Conservation (phyloP, 1,140 invertebrate species). For the Grapholita molesta region DNA sequence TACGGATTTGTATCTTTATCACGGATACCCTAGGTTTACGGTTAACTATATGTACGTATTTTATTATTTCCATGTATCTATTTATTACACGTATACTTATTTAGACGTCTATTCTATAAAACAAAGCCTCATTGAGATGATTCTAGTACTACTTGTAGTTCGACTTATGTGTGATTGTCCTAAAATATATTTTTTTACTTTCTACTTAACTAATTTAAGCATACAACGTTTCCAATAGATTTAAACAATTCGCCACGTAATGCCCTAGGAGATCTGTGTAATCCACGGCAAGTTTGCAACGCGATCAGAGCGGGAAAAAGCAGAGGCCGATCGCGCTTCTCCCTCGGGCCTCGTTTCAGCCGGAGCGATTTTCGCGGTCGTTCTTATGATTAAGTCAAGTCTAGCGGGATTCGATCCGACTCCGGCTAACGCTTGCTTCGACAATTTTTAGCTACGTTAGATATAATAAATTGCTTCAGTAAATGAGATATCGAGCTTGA, state of each 20-base stretch:
- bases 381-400: constrained; percentile 24
- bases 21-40: no score
- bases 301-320: constrained; percentile 8
- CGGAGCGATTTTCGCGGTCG: constrained; percentile 18
- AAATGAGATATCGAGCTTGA: constrained; percentile 14
- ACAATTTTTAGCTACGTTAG: constrained; percentile 18
- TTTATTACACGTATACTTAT: no score
- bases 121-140: no score
- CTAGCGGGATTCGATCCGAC: constrained; percentile 14
- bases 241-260: neutral
- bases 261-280: constrained; percentile 11
- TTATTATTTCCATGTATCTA: no score
- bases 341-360: constrained; percentile 17
- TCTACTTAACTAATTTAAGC: no score
- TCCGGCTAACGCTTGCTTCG: constrained; percentile 18
- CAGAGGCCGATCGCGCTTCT: constrained; percentile 1
- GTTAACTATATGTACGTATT: no score
- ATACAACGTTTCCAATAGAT: neutral
- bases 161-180: no score
- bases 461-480: constrained; percentile 14
- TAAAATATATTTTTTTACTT: neutral
- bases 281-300: neutral
- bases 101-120: no score
- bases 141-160: no score
- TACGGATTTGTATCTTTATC: no score